Percentiles rank a stretch among this genome's conserved stretches.
Evolutionary conservation across 2,888 invertebrate genomes (phyloP).

Genomic region (Papilio demoleus): DNA sequence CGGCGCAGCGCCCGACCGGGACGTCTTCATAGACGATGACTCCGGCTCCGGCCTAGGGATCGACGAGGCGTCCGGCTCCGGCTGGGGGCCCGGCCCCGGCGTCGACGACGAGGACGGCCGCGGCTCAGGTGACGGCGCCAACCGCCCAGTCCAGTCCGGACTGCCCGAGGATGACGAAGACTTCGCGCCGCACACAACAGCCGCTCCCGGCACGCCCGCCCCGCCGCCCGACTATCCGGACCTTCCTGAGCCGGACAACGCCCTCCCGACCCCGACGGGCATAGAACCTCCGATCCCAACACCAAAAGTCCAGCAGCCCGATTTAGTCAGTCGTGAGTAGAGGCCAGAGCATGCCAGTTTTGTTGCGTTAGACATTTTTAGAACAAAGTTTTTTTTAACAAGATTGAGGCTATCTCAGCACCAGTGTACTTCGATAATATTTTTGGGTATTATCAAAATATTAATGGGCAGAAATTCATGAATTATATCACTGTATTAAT

Average conservation of each 20-base stretch:
- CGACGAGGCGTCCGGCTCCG: slow-evolving; percentile 94
- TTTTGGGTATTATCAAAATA: background rate
- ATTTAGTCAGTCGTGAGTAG: slow-evolving; percentile 81
- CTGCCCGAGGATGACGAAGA: slow-evolving; percentile 77
- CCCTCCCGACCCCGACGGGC: slow-evolving; percentile 44
- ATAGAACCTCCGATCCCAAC: slow-evolving; percentile 57
- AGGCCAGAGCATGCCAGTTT: slow-evolving; percentile 80
- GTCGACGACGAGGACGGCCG: slow-evolving; percentile 89
- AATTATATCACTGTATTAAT: background rate
- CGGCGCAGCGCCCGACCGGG: slow-evolving; percentile 80
- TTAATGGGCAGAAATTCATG: too few species aligned
- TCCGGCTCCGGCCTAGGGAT: slow-evolving; percentile 87
- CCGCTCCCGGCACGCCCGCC: slow-evolving; percentile 49
- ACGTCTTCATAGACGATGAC: slow-evolving; percentile 91
- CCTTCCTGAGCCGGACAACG: slow-evolving; percentile 43
- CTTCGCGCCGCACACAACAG: slow-evolving; percentile 54
- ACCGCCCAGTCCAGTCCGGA: slow-evolving; percentile 56
- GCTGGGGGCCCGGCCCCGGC: slow-evolving; percentile 87
- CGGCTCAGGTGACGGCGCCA: slow-evolving; percentile 73
- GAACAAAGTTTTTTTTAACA: slow-evolving; percentile 53
- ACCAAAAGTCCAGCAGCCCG: slow-evolving; percentile 59
- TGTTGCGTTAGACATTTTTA: slow-evolving; percentile 61
- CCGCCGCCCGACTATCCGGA: slow-evolving; percentile 45
- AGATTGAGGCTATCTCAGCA: slow-evolving; percentile 3
- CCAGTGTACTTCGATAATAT: background rate